These are phyloP conservation scores for Mormyrops boulengeri DNA, from an alignment of 2,797 vertebrate species.

Conservation along the genomic window DNA sequence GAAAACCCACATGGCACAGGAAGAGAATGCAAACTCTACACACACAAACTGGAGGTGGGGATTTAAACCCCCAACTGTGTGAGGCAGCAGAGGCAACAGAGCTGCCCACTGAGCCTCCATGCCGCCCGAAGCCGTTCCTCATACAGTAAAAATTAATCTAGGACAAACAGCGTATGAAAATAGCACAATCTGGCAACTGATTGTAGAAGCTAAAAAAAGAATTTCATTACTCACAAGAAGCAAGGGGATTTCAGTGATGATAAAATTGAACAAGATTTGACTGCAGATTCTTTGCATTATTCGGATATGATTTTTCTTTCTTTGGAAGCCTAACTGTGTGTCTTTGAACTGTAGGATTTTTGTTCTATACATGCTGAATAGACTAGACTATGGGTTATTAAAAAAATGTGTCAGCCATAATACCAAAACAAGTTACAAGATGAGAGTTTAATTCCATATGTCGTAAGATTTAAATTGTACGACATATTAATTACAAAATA, in stretches of 20 bases:
- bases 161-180: neutral
- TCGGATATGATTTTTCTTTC: neutral
- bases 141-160: neutral
- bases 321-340: neutral
- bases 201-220: neutral
- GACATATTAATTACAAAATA: neutral
- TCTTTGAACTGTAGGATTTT: neutral
- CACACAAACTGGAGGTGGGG: neutral
- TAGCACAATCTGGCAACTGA: constrained; percentile 1
- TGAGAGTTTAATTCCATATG: neutral
- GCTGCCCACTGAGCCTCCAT: neutral
- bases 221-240: neutral
- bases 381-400: neutral
- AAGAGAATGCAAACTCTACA: neutral
- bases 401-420: neutral
- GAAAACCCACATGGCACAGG: neutral
- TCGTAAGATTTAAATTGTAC: neutral
- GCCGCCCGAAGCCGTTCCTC: neutral
- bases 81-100: neutral
- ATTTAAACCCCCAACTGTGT: neutral
- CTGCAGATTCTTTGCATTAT: neutral
- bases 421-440: neutral
- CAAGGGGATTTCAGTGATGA: neutral
- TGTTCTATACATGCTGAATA: neutral
- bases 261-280: constrained; percentile 1